Evolutionary conservation across 30 jellyfish, hydroid and myxozoan genomes (phyloP).

Genomic region (Aurelia coerulea): DNA sequence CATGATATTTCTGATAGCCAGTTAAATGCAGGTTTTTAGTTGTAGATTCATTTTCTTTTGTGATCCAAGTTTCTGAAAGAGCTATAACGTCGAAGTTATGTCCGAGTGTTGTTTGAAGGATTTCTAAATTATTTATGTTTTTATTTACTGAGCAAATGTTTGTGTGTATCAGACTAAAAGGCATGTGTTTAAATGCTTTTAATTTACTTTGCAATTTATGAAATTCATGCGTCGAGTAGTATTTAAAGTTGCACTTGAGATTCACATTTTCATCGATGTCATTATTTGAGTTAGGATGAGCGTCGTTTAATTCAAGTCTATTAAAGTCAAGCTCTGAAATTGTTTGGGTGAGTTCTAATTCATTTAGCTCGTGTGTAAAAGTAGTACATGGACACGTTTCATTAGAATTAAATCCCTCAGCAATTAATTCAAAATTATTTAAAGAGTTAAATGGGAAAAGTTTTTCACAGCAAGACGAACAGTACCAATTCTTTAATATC

Average conservation of each 20-base stretch:
- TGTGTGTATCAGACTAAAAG: not conserved
- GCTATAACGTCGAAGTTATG: slow-evolving; percentile 1
- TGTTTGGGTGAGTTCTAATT: not conserved
- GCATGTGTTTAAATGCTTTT: too few relatives aligned
- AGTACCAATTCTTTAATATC: slow-evolving; percentile 15
- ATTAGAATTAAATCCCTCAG: not conserved
- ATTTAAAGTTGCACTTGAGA: too few relatives aligned
- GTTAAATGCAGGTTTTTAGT: not conserved
- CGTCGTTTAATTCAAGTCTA: too few relatives aligned
- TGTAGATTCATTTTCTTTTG: not conserved
- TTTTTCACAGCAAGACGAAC: slow-evolving; percentile 3
- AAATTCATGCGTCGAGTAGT: too few relatives aligned
- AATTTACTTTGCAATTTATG: too few relatives aligned
- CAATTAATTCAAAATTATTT: not conserved
- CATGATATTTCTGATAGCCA: slow-evolving; percentile 6
- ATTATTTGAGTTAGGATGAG: too few relatives aligned
- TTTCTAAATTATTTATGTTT: not conserved
- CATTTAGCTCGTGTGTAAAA: not conserved
- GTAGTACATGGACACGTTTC: not conserved
- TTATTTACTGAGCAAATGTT: slow-evolving; percentile 14
- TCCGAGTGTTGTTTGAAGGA: not conserved
- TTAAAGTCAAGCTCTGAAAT: not conserved
- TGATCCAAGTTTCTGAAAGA: slow-evolving; percentile 3
- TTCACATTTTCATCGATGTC: too few relatives aligned
- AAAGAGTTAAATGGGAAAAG: not conserved